Evolutionary conservation across 2,797 vertebrate species (phyloP).

Genomic region (Microctenopoma lineatum): DNA sequence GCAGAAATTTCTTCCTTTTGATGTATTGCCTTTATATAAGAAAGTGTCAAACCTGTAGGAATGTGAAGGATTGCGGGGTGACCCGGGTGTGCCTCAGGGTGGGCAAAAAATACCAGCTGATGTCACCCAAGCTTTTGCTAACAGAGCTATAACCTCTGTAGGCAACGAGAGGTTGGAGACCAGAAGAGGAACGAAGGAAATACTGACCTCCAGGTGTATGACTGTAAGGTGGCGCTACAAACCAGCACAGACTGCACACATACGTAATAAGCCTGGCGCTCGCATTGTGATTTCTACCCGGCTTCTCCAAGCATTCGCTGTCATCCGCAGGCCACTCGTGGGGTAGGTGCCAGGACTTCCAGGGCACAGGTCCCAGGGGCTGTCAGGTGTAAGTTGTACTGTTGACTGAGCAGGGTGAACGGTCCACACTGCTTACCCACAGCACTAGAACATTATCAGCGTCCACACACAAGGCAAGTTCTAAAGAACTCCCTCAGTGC

Average conservation of each 20-base stretch:
- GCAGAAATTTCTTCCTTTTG: constrained; percentile 71
- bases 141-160: constrained; percentile 64
- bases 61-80: constrained; percentile 82
- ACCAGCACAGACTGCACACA: constrained; percentile 22
- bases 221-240: constrained; percentile 53
- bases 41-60: constrained; percentile 80
- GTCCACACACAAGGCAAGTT: constrained; percentile 21
- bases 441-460: constrained; percentile 32
- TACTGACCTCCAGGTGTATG: constrained; percentile 60
- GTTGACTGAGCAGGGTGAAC: constrained; percentile 58
- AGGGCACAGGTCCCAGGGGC: constrained; percentile 48
- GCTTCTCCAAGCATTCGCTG: constrained; percentile 55
- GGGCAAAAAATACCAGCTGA: constrained; percentile 78
- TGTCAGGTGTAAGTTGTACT: constrained; percentile 49
- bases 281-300: constrained; percentile 53
- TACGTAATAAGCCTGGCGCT: constrained; percentile 31
- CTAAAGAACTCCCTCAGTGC: constrained; percentile 2
- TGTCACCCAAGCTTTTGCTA: constrained; percentile 68
- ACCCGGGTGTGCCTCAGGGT: constrained; percentile 73
- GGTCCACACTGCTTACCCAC: constrained; percentile 31
- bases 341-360: constrained; percentile 49
- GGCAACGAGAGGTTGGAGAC: constrained; percentile 46
- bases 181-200: constrained; percentile 58
- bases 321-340: constrained; percentile 56
- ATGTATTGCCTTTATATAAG: constrained; percentile 86